Evolutionary conservation across 2,888 invertebrate genomes (phyloP).

Genomic region (Alviniconcha strummeri): DNA sequence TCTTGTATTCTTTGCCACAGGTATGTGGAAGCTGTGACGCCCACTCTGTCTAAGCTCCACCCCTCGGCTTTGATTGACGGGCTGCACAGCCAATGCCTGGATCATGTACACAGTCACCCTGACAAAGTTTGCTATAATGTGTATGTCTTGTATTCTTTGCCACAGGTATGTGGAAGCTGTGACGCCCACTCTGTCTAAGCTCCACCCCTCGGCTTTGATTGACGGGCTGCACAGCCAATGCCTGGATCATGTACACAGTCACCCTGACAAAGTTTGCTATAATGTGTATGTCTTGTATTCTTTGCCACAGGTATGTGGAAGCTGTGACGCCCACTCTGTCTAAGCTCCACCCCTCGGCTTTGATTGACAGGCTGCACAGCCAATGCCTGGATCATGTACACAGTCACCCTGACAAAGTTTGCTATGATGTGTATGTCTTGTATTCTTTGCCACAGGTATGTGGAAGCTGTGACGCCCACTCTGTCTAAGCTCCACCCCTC

Average conservation of each 20-base stretch:
- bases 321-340: conserved; percentile 90
- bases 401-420: too few species aligned
- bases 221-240: conserved; percentile 92
- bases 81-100: conserved; percentile 89
- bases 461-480: conserved; percentile 92
- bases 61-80: conserved; percentile 93
- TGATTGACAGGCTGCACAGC: conserved; percentile 91
- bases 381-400: conserved; percentile 90
- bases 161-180: conserved; percentile 89
- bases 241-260: too few species aligned
- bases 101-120: too few species aligned
- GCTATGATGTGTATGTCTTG: too few species aligned
- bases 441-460: too few species aligned
- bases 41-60: conserved; percentile 89
- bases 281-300: too few species aligned
- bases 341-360: conserved; percentile 89
- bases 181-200: conserved; percentile 87
- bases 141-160: too few species aligned
- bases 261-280: too few species aligned
- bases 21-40: conserved; percentile 91
- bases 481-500: conserved; percentile 90
- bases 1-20: too few species aligned
- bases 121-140: too few species aligned
- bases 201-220: conserved; percentile 92
- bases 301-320: conserved; percentile 88